phyloP scores from a whole-genome alignment of 2,797 vertebrate genomes.

The Phoeniculus purpureus region DNA sequence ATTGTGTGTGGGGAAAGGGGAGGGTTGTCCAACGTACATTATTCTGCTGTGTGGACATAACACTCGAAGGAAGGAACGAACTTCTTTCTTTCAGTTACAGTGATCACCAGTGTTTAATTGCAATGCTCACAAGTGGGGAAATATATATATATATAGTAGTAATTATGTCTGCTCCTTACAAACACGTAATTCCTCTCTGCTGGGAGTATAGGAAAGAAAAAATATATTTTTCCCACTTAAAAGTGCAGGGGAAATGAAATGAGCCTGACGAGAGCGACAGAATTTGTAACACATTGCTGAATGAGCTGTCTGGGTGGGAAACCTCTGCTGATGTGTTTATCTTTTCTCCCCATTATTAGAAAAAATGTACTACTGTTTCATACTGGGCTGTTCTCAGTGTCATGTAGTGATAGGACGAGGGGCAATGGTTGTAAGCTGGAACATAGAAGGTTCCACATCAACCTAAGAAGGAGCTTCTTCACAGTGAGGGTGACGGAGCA shows the following conservation, averaged over 20 bases:
- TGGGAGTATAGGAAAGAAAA: neutral
- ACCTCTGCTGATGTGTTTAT: neutral
- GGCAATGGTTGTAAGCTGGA: too few relatives aligned
- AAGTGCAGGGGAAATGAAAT: neutral
- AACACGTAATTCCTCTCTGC: neutral
- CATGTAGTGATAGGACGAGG: too few relatives aligned
- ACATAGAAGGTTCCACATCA: too few relatives aligned
- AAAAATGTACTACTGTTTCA: neutral
- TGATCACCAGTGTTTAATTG: neutral
- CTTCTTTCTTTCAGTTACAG: neutral
- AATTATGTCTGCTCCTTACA: neutral
- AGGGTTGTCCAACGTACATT: neutral
- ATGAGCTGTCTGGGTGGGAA: neutral
- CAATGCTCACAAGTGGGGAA: neutral
- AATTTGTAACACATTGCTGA: neutral
- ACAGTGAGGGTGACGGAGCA: too few relatives aligned
- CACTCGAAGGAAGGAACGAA: neutral
- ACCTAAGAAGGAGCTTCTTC: too few relatives aligned
- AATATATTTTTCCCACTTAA: neutral
- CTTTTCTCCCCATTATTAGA: accelerated
- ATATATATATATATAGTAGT: neutral
- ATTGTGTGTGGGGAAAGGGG: neutral
- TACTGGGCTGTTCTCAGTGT: too few relatives aligned
- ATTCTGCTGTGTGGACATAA: neutral
- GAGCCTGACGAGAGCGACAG: neutral